Evolutionary conservation across 2,113 vertebrate species (phyloP).

Genomic region (Antechinus stuartii): DNA sequence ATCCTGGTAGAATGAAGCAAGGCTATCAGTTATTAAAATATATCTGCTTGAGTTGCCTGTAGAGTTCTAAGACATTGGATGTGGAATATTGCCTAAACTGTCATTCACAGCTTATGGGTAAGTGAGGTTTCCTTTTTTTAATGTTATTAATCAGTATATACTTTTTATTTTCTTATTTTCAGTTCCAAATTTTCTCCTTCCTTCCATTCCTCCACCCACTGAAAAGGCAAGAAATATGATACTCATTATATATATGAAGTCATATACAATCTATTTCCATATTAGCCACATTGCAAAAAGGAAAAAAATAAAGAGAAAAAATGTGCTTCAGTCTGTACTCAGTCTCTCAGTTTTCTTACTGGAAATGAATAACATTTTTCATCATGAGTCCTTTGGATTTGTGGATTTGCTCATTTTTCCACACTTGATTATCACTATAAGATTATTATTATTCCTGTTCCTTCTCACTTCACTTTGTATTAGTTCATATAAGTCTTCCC

Average conservation of each 20-base stretch:
- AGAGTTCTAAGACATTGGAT: too few relatives aligned
- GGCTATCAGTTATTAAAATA: too few relatives aligned
- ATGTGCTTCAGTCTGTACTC: background rate
- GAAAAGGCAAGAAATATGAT: background rate
- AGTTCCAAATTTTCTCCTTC: background rate
- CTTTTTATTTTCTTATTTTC: background rate
- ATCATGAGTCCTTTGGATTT: background rate
- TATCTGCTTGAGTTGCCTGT: too few relatives aligned
- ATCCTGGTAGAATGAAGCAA: too few relatives aligned
- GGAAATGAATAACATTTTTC: background rate
- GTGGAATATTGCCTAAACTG: too few relatives aligned
- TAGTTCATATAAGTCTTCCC: background rate
- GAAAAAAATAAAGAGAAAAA: background rate
- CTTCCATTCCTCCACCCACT: background rate
- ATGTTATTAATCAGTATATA: background rate
- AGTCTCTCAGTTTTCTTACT: background rate
- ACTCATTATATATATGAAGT: background rate
- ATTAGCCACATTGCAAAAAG: background rate
- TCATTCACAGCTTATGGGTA: too few relatives aligned
- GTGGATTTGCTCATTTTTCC: background rate
- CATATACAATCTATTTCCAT: background rate
- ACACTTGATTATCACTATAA: background rate
- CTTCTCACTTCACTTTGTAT: background rate
- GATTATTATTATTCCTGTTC: background rate
- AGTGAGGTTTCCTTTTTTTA: too few relatives aligned